A percentile compares a stretch with the other conserved stretches of the same genome.
Conservation (phyloP, 2,113 vertebrate genomes). For the Sprattus sprattus region DNA sequence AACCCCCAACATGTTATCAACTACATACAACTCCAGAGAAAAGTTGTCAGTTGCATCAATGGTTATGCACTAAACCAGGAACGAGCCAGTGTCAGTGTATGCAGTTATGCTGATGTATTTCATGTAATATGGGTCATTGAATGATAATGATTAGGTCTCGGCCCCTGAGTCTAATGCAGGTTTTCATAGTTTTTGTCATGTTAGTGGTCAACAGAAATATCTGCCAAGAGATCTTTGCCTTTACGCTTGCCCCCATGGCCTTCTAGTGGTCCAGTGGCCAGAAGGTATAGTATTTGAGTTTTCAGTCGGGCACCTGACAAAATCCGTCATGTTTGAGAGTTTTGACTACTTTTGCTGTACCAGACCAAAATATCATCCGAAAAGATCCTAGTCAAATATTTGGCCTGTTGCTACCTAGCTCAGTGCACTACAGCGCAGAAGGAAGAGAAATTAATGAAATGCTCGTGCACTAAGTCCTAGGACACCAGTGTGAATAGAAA, state of each 20-base stretch:
- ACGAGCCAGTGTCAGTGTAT: not conserved
- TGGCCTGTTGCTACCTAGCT: not conserved
- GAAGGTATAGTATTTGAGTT: not conserved
- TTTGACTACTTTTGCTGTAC: not conserved
- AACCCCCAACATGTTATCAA: not conserved
- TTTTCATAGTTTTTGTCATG: too few species aligned
- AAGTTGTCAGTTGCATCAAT: not conserved
- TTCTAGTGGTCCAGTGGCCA: not conserved
- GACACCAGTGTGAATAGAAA: too few species aligned
- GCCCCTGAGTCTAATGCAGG: not conserved
- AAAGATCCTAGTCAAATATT: not conserved
- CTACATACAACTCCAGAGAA: not conserved
- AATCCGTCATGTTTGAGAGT: not conserved
- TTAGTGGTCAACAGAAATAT: not conserved
- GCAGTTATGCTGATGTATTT: not conserved
- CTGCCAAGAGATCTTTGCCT: not conserved
- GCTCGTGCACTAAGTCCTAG: too few species aligned
- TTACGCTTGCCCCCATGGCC: not conserved
- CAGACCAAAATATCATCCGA: not conserved
- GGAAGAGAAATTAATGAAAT: too few species aligned
- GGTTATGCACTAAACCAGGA: not conserved
- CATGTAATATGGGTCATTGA: not conserved
- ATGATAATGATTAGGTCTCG: too few species aligned
- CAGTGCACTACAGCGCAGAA: not conserved
- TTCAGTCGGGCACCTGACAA: not conserved